phyloP scores from a whole-genome alignment of 2,888 invertebrate species.

The Andrena dorsata region DNA sequence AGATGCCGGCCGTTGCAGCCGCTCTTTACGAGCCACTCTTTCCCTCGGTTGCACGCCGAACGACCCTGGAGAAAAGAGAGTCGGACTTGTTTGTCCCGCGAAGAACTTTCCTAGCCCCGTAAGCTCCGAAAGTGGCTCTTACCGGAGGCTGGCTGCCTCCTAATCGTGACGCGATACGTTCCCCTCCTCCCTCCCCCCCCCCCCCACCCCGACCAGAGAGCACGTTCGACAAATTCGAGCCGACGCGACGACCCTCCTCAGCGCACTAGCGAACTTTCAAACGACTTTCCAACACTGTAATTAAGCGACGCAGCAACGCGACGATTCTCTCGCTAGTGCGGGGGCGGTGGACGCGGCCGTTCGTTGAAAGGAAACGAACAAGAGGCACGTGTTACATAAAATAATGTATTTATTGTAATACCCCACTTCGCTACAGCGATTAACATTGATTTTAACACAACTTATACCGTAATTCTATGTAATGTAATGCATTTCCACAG shows the following conservation, averaged over 20 bases:
- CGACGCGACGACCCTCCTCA: too few species aligned
- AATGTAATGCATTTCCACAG: slow-evolving; percentile 74
- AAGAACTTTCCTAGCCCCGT: slow-evolving; percentile 39
- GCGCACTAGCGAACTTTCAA: not conserved
- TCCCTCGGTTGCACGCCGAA: slow-evolving; percentile 52
- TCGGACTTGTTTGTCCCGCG: slow-evolving; percentile 50
- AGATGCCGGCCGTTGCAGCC: slow-evolving; percentile 80
- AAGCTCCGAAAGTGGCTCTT: slow-evolving; percentile 52
- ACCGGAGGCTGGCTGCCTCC: slow-evolving; percentile 36
- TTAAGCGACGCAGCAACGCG: slow-evolving; percentile 5
- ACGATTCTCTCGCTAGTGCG: not conserved
- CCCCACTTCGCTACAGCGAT: slow-evolving; percentile 80
- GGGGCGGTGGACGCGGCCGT: not conserved
- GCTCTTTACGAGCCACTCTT: slow-evolving; percentile 76
- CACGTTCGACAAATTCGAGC: too few species aligned
- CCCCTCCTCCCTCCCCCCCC: too few species aligned
- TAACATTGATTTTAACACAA: slow-evolving; percentile 79
- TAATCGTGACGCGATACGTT: slow-evolving; percentile 58
- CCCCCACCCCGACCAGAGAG: too few species aligned
- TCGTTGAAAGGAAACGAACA: not conserved
- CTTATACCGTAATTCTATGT: slow-evolving; percentile 75
- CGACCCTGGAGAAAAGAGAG: slow-evolving; percentile 38
- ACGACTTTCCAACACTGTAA: not conserved
- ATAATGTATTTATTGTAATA: slow-evolving; percentile 82
- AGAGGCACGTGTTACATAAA: slow-evolving; percentile 75